Evolutionary conservation across 2,797 vertebrate genomes (phyloP).

Genomic region (Tachyglossus aculeatus): DNA sequence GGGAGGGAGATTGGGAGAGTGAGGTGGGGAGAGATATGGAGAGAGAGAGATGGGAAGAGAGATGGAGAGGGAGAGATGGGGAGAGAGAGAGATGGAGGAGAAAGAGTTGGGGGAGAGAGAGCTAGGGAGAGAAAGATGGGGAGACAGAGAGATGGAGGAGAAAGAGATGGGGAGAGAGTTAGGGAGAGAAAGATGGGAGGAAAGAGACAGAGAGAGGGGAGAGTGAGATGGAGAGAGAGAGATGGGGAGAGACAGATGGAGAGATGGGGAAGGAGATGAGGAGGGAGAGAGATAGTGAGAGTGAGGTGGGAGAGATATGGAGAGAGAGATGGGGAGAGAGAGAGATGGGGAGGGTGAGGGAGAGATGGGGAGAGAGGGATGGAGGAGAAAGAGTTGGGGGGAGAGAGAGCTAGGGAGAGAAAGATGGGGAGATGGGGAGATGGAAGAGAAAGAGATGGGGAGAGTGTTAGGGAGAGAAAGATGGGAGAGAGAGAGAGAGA

Average conservation of each 20-base stretch:
- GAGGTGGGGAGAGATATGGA: not conserved
- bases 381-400: not conserved
- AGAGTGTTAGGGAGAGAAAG: not conserved
- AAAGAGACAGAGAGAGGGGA: too few relatives aligned
- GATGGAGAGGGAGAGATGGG: not conserved
- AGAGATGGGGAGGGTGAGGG: accelerated
- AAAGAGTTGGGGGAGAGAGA: conserved; percentile 45
- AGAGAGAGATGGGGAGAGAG: too few relatives aligned
- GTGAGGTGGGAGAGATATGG: too few relatives aligned
- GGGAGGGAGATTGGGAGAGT: too few relatives aligned
- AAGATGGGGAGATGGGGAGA: conserved; percentile 7
- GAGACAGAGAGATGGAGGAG: too few relatives aligned
- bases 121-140: conserved; percentile 38
- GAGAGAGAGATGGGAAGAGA: not conserved
- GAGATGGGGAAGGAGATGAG: too few relatives aligned
- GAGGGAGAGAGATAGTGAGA: too few relatives aligned
- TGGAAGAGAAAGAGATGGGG: conserved; percentile 45
- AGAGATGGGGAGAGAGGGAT: accelerated
- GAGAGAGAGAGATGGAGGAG: not conserved
- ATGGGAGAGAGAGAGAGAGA: not conserved
- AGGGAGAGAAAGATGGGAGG: too few relatives aligned
- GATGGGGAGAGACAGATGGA: too few relatives aligned
- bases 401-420: not conserved
- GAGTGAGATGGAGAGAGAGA: too few relatives aligned
- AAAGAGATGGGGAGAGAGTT: too few relatives aligned